phyloP scores from a whole-genome alignment of 2,888 invertebrate genomes.

The Blastobasis lacticolella region DNA sequence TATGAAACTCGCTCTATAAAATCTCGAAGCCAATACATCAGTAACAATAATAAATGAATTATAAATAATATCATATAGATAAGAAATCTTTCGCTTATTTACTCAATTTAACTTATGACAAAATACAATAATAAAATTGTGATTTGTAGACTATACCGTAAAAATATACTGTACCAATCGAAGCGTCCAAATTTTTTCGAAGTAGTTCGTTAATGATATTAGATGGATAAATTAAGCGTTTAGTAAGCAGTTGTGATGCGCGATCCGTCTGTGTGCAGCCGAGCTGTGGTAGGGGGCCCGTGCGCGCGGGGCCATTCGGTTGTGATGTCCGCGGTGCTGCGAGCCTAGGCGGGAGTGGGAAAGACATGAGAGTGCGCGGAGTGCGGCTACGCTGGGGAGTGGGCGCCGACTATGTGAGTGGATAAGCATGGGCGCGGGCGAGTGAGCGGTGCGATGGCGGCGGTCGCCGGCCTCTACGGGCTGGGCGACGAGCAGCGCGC shows the following conservation, averaged over 20 bases:
- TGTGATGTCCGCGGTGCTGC: conserved; percentile 10
- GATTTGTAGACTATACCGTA: conserved; percentile 37
- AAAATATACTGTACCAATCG: conserved; percentile 49
- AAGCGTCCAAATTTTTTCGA: conserved; percentile 63
- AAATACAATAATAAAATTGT: conserved; percentile 65
- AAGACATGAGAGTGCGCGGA: conserved; percentile 5
- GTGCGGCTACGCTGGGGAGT: conserved; percentile 14
- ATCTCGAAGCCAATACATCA: conserved; percentile 16
- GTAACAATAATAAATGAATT: conserved; percentile 17
- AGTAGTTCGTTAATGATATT: conserved; percentile 35
- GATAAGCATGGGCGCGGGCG: conserved; percentile 24
- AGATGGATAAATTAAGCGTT: conserved; percentile 21
- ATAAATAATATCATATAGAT: conserved; percentile 10
- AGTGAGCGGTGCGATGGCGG: conserved; percentile 74
- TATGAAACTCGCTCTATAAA: conserved; percentile 5
- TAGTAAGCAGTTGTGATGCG: conserved; percentile 20
- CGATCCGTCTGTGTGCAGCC: conserved; percentile 12
- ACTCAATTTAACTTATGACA: conserved; percentile 44
- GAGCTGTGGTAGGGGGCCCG: conserved; percentile 12
- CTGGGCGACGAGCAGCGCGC: conserved; percentile 82
- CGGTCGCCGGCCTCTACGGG: conserved; percentile 86
- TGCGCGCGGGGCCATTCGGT: conserved; percentile 3
- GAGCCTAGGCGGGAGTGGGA: conserved; percentile 1
- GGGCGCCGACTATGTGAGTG: conserved; percentile 23
- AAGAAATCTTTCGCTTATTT: conserved; percentile 17